phyloP scores from a whole-genome alignment of 2,113 vertebrate species.

The Haplochromis vanheusdeni region DNA sequence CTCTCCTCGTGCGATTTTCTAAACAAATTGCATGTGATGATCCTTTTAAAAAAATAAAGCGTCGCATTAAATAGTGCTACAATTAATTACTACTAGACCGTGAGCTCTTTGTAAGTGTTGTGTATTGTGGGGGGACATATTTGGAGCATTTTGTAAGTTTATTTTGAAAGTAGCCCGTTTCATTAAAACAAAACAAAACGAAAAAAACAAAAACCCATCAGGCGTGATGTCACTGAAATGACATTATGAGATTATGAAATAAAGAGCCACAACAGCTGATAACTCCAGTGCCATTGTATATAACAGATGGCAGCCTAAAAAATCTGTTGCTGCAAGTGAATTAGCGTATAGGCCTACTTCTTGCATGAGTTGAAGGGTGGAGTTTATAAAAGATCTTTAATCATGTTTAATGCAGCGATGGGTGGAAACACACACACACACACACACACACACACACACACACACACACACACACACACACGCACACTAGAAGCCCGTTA shows the following conservation, averaged over 20 bases:
- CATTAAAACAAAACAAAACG: fast-evolving
- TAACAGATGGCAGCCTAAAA: not conserved
- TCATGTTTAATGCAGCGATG: not conserved
- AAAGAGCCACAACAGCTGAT: no score
- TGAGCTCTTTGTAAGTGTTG: not conserved
- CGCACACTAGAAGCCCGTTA: not conserved
- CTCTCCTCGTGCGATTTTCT: not conserved
- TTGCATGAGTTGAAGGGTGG: not conserved
- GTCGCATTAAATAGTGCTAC: not conserved
- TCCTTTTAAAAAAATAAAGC: not conserved
- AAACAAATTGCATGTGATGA: not conserved
- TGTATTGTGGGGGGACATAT: not conserved
- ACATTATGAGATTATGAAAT: not conserved
- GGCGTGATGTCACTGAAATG: not conserved
- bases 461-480: not conserved
- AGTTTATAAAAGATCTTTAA: not conserved
- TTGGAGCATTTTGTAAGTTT: not conserved
- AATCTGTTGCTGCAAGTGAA: not conserved
- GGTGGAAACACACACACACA: not conserved
- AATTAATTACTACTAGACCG: not conserved
- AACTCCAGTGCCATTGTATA: not conserved
- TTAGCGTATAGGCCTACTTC: not conserved
- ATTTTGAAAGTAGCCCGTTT: not conserved
- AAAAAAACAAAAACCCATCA: not conserved
- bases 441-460: no score